Conservation (phyloP, 1,140 invertebrate species). For the Bathynomus jamesi region DNA sequence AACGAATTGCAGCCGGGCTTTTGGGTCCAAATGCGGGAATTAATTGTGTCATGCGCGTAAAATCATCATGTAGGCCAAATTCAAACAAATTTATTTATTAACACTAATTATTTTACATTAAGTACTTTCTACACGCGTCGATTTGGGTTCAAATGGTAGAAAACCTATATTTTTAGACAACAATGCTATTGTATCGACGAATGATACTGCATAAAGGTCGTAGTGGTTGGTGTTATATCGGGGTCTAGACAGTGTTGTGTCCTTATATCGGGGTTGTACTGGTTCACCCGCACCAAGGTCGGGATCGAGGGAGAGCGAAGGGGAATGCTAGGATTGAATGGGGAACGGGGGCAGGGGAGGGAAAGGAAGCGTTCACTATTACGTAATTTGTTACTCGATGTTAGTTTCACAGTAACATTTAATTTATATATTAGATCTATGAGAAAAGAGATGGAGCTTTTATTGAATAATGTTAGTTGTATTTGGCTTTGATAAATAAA, state of each 20-base stretch:
- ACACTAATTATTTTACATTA: background rate
- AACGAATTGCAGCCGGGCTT: background rate
- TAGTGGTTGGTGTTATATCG: background rate
- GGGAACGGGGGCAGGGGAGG: background rate
- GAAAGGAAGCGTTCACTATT: background rate
- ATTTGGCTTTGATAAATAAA: too few species aligned
- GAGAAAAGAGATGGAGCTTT: too few species aligned
- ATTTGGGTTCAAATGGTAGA: background rate
- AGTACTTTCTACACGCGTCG: background rate
- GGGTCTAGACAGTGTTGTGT: background rate
- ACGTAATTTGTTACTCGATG: background rate
- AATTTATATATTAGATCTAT: too few species aligned
- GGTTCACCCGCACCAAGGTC: background rate
- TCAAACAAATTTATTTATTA: too few species aligned
- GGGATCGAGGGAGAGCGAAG: background rate
- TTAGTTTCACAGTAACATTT: too few species aligned
- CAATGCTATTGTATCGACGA: background rate
- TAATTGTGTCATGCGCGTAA: background rate
- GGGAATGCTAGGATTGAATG: background rate
- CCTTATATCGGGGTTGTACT: background rate
- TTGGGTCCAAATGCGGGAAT: background rate
- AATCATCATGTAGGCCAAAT: too few species aligned
- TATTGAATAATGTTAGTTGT: too few species aligned
- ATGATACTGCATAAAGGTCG: background rate
- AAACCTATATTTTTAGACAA: background rate